Conservation (phyloP, 2,888 invertebrate genomes). For the Drosophila fulvimacula region DNA sequence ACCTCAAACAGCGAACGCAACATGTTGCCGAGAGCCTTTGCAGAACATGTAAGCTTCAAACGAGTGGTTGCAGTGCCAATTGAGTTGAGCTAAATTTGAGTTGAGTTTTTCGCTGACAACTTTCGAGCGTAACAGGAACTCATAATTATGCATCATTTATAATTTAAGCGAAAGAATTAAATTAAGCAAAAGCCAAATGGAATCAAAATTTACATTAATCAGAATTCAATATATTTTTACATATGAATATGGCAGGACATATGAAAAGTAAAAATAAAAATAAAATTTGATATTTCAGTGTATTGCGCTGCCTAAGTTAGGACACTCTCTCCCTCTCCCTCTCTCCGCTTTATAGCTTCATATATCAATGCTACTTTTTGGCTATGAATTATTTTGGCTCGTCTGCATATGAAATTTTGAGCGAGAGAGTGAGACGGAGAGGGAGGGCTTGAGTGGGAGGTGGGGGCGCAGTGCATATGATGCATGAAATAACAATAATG, state of each 20-base stretch:
- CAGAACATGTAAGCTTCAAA: slow-evolving; percentile 21
- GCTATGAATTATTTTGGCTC: slow-evolving; percentile 69
- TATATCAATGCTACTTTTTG: slow-evolving; percentile 52
- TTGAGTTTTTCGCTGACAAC: background rate
- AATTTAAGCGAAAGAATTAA: slow-evolving; percentile 40
- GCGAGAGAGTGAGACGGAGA: slow-evolving; percentile 54
- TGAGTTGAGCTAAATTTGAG: slow-evolving; percentile 8
- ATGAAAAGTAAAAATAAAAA: slow-evolving; percentile 7
- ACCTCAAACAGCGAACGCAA: slow-evolving; percentile 13
- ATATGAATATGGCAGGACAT: background rate
- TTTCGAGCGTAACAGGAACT: slow-evolving; percentile 26
- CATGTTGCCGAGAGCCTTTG: slow-evolving; percentile 21
- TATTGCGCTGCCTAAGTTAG: slow-evolving; percentile 47
- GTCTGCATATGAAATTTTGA: slow-evolving; percentile 72
- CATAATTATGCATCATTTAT: slow-evolving; percentile 58
- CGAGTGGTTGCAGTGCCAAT: background rate
- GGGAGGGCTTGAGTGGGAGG: background rate
- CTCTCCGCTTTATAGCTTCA: slow-evolving; percentile 7
- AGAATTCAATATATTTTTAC: slow-evolving; percentile 8
- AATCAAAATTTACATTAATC: slow-evolving; percentile 64
- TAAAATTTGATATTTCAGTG: slow-evolving; percentile 70
- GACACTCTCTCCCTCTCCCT: background rate
- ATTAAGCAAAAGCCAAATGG: slow-evolving; percentile 53
- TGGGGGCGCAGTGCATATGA: slow-evolving; percentile 55
- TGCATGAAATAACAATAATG: slow-evolving; percentile 80